Evolutionary conservation across 2,888 invertebrate species (phyloP).

Genomic region (Drosophila multiciliata): DNA sequence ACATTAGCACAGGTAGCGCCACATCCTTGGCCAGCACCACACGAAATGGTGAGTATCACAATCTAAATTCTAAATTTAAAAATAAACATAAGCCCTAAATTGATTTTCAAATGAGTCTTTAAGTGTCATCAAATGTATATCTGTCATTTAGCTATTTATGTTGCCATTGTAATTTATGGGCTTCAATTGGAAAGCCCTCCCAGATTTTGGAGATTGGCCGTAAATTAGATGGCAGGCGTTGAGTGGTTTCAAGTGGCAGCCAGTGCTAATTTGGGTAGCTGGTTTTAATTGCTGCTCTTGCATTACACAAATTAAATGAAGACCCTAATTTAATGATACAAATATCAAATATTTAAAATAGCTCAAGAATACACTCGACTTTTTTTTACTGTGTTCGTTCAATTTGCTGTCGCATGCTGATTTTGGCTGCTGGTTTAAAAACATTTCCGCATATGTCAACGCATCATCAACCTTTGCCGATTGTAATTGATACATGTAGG

Average conservation of each 20-base stretch:
- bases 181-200: constrained; percentile 7
- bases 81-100: constrained; percentile 50
- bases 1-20: constrained; percentile 44
- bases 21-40: constrained; percentile 71
- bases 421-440: constrained; percentile 28
- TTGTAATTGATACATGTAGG: constrained; percentile 59
- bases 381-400: not conserved
- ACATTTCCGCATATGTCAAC: constrained; percentile 53
- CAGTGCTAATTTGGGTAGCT: constrained; percentile 16
- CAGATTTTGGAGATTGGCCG: constrained; percentile 21
- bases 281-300: constrained; percentile 45
- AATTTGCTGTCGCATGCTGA: constrained; percentile 9
- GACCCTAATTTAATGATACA: not conserved
- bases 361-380: not conserved
- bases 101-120: constrained; percentile 60
- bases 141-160: constrained; percentile 12
- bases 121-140: constrained; percentile 29
- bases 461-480: constrained; percentile 44
- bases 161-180: constrained; percentile 22
- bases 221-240: constrained; percentile 49
- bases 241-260: constrained; percentile 38
- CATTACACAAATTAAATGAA: not conserved
- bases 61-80: constrained; percentile 15
- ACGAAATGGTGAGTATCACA: constrained; percentile 68
- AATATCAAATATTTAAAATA: not conserved